Base-by-base conservation (phyloP, 2,797 vertebrate species). In the Cossypha heuglini region DNA sequence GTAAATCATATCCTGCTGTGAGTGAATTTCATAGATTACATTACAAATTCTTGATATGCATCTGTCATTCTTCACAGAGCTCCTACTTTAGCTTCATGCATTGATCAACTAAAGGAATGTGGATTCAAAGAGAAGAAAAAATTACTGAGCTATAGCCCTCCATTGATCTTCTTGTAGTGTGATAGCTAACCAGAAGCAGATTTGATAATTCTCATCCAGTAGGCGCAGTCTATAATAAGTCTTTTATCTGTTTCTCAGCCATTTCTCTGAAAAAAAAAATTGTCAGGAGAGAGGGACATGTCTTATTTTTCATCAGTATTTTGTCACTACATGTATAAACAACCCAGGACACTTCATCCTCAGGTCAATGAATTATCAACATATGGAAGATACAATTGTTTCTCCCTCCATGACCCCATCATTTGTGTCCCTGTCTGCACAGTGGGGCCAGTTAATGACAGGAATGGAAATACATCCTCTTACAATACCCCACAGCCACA, bases 1-100 rank as follows among this genome's bases (percentile, higher is more conserved):
- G 9, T 92, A 93, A 95, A 91, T 87, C 86, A 87, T 63, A 92
- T 71, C 59, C 59, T 42, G 26, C 52, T 93, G 67, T 74, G 81
- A 94, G 87, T 69, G 55, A 92, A 54, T 85, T 92, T 91, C 28
- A 37, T 73, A 92, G 81, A 92, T 93, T 86, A 57, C 64, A 80
- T 85, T 91, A 75, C 40, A 63, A 92, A 82, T 71, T 84, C 77
- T 76, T 81, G 83, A 81, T 93, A 80, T 35, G 48, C 45, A 88
- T 88, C 86, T 90, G 76, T 85, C 24, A 0, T 77, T 90, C 58
- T 90, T 61, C 10, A 5, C 42, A 62, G 54, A 84, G 66, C 29
- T 87, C 37, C 63, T 79, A 8, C 74, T 77, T 93, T 40, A 87
- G 51, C 42, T 61, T 67, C 83, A 64, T 57, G 19, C 59, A 85